These are phyloP conservation scores for Cecropterus lyciades DNA, from an alignment of 1,140 invertebrate genomes.

Conservation along the genomic window DNA sequence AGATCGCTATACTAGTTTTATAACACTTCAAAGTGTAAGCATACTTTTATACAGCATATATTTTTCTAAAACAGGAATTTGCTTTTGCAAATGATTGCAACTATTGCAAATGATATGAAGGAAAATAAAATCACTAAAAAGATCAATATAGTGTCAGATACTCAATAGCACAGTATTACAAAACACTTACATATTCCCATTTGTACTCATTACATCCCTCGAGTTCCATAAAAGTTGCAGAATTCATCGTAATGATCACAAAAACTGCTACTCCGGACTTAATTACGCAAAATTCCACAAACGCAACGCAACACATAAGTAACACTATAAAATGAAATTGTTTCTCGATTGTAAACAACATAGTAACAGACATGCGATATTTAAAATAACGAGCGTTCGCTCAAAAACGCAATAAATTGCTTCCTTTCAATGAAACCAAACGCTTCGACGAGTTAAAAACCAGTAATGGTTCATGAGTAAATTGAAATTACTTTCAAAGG, in stretches of 20 bases:
- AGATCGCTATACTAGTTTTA: too few species aligned
- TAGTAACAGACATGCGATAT: conserved; percentile 48
- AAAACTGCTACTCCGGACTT: conserved; percentile 72
- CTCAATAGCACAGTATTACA: background rate
- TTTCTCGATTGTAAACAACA: conserved; percentile 68
- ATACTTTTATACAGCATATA: too few species aligned
- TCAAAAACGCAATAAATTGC: conserved; percentile 26
- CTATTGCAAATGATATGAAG: background rate
- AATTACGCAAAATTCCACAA: conserved; percentile 81
- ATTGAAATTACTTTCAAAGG: background rate
- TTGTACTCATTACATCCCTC: conserved; percentile 18
- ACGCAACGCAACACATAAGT: conserved; percentile 43
- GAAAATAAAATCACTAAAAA: background rate
- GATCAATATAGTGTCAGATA: background rate
- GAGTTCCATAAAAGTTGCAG: conserved; percentile 60
- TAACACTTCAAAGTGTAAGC: too few species aligned
- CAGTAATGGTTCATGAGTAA: conserved; percentile 12
- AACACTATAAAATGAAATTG: conserved; percentile 47
- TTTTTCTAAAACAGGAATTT: too few species aligned
- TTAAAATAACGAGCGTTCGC: conserved; percentile 31
- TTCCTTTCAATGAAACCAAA: conserved; percentile 2
- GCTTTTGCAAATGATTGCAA: too few species aligned
- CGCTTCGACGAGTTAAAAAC: conserved; percentile 12
- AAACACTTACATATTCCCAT: conserved; percentile 11
- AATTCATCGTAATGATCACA: conserved; percentile 61